phyloP scores from a whole-genome alignment of 2,797 vertebrate genomes.

The Cuculus canorus region DNA sequence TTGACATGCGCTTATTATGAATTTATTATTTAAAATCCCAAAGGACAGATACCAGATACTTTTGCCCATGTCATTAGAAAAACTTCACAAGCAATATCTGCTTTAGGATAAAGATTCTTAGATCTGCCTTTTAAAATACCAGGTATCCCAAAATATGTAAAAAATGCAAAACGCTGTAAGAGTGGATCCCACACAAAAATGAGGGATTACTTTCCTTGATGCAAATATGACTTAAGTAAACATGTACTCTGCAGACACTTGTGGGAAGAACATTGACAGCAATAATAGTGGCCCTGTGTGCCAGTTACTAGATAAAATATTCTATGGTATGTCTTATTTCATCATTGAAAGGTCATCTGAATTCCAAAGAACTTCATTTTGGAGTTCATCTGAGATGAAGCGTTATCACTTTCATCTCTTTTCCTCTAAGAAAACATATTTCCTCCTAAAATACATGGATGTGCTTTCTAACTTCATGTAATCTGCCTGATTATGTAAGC shows the following conservation, averaged over 20 bases:
- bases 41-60: neutral
- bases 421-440: neutral
- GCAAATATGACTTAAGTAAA: neutral
- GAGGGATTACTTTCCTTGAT: neutral
- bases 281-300: neutral
- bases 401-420: neutral
- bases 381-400: neutral
- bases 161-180: neutral
- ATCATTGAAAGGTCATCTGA: neutral
- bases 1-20: neutral
- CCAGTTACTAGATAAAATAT: neutral
- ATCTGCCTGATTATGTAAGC: neutral
- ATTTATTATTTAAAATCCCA: neutral
- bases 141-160: neutral
- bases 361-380: neutral
- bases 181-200: neutral
- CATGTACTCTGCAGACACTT: neutral
- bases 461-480: neutral
- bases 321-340: neutral
- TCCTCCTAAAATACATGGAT: neutral
- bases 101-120: neutral
- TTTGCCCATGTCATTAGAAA: neutral
- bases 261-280: neutral
- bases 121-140: neutral
- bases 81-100: neutral